Evolutionary conservation across 2,113 vertebrate genomes (phyloP).

Genomic region (Zootoca vivipara): DNA sequence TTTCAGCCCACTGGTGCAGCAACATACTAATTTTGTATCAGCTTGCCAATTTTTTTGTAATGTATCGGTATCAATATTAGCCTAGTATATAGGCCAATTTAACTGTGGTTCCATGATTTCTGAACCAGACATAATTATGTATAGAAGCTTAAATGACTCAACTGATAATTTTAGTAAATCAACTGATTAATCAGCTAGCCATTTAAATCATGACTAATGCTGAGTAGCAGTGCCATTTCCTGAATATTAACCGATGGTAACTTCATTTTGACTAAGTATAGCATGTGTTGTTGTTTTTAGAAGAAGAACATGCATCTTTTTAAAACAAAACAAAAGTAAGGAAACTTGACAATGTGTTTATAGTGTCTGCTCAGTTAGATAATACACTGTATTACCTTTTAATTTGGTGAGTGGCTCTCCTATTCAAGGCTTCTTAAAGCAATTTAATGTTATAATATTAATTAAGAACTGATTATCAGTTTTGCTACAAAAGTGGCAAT

Average conservation of each 20-base stretch:
- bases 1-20: background rate
- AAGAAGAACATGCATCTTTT: background rate
- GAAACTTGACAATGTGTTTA: background rate
- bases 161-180: background rate
- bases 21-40: background rate
- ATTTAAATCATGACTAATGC: background rate
- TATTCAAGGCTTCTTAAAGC: background rate
- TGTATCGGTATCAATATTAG: background rate
- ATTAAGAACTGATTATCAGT: too few relatives aligned
- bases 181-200: background rate
- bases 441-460: background rate
- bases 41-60: background rate
- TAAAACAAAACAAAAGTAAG: too few relatives aligned
- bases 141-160: background rate
- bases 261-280: background rate
- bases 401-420: background rate
- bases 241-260: background rate
- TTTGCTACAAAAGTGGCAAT: too few relatives aligned
- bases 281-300: background rate
- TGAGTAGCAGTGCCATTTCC: background rate
- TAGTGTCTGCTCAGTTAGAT: background rate
- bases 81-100: background rate
- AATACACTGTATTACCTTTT: background rate
- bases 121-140: background rate
- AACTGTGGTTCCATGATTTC: background rate